Evolutionary conservation across 2,113 vertebrate genomes (phyloP).

Genomic region (Meleagris gallopavo): DNA sequence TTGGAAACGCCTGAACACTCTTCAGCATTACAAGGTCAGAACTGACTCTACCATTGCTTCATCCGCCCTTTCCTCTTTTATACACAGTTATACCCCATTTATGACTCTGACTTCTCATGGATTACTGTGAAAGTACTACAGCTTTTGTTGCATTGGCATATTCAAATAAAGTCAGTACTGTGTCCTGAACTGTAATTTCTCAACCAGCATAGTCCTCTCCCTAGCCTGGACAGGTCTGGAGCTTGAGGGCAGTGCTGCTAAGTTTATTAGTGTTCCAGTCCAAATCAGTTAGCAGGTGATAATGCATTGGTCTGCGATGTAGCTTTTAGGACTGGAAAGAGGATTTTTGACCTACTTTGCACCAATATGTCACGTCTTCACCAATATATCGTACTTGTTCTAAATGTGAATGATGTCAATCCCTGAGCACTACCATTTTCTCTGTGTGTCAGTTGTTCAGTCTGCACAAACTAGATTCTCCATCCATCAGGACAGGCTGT

Average conservation of each 20-base stretch:
- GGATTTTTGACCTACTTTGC: not conserved
- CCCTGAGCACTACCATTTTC: not conserved
- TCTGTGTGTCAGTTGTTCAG: not conserved
- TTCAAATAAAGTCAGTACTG: not conserved
- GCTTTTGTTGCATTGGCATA: not conserved
- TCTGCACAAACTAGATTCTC: not conserved
- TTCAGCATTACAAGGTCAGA: slow-evolving; percentile 96
- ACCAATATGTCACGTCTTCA: not conserved
- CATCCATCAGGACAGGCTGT: not conserved
- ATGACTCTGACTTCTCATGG: not conserved
- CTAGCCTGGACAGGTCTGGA: not conserved
- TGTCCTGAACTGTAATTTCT: not conserved
- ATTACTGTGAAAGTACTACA: not conserved
- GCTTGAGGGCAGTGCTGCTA: not conserved
- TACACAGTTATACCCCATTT: not conserved
- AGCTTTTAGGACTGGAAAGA: not conserved
- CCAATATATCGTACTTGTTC: not conserved
- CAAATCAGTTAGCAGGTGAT: not conserved
- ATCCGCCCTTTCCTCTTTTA: not conserved
- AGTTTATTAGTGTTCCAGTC: not conserved
- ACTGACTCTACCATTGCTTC: not conserved
- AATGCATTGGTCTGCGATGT: rapidly evolving
- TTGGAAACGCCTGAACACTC: slow-evolving; percentile 95
- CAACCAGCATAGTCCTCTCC: not conserved
- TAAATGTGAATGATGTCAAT: not conserved